Base-by-base conservation (phyloP, 2,113 vertebrate genomes). In the Pagrus major region DNA sequence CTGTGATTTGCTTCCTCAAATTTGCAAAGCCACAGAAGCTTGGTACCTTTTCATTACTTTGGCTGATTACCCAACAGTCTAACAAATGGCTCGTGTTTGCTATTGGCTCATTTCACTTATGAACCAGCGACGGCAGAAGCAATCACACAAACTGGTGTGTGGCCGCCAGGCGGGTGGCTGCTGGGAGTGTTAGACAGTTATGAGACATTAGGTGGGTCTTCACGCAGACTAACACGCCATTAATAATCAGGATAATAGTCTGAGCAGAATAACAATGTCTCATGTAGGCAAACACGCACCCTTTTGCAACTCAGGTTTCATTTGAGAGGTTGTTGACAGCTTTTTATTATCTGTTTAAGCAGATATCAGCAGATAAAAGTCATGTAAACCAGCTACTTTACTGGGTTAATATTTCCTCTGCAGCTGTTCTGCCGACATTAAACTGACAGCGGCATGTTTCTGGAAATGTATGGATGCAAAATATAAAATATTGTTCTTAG, bases 41-140 rank as follows among this genome's bases (percentile, higher is more conserved):
- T 27, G 1, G 54, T 21, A 63, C 58, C 74, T 84, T 82, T 66
- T 83, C 80, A 76, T 85, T 84, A 67, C 72, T 76, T 72, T 46
- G 67, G 76, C 81, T 86, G 70, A 86, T 88, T 85, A 79, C 70
- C 61, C 81, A 80, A 76, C 68, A 81, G 80, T 68, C 83, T 46
- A 49, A 84, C 77, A 82, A 85, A 83, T 65, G 76, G 68, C 70
- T 76, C 0, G 1, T 75, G 76, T 85, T 88, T 81, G 76, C 41
- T 6, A 65, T 70, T 47, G 85, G 76, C 84, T 88, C 84, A 71
- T 88, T 91, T 83, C 78, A 81, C 86, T 81, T 55, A 63, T 76
- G 68, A 82, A 82, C 78, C 12, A 58, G 67, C 29, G n/a, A 75
- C 59, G 33, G 54, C 73, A 64, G 71, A 87, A 76, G 63, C 77